Percentiles rank a stretch among this genome's conserved stretches.
Evolutionary conservation across 2,113 vertebrate species (phyloP).

Genomic region (Speoplatyrhinus poulsoni): DNA sequence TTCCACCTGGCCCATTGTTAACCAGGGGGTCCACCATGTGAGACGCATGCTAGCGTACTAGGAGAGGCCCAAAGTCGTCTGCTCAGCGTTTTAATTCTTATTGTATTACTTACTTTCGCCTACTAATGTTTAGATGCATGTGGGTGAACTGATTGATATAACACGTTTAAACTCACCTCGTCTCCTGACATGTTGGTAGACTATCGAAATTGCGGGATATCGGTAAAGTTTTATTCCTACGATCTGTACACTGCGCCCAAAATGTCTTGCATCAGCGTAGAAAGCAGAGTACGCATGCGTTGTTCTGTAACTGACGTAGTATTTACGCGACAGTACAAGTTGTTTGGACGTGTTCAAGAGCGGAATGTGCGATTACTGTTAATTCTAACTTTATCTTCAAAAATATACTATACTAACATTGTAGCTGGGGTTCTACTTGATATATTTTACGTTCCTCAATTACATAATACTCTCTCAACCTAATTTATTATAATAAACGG

Average conservation of each 20-base stretch:
- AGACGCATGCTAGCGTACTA: conserved; percentile 31
- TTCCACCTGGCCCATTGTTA: conserved; percentile 13
- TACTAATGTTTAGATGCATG: background rate
- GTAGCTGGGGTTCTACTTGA: no score
- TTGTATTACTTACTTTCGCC: background rate
- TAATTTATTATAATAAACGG: no score
- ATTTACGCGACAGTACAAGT: conserved; percentile 28
- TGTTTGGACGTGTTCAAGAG: conserved; percentile 19
- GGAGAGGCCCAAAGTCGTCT: conserved; percentile 60
- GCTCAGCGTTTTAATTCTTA: background rate
- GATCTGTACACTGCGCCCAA: conserved; percentile 21
- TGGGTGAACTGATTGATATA: no score
- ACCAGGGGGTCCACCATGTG: conserved; percentile 61
- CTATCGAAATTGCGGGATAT: conserved; percentile 1
- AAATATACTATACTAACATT: no score
- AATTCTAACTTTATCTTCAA: no score
- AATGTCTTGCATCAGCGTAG: conserved; percentile 76
- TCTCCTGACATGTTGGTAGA: conserved; percentile 77
- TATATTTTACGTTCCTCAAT: no score
- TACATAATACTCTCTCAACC: no score
- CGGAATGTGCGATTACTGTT: background rate
- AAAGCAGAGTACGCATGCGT: conserved; percentile 54
- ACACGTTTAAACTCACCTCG: conserved; percentile 63
- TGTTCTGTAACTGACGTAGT: conserved; percentile 26
- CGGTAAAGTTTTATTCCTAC: conserved; percentile 16